Base-by-base conservation (phyloP, 2,888 invertebrate species). In the Lasius platythorax region DNA sequence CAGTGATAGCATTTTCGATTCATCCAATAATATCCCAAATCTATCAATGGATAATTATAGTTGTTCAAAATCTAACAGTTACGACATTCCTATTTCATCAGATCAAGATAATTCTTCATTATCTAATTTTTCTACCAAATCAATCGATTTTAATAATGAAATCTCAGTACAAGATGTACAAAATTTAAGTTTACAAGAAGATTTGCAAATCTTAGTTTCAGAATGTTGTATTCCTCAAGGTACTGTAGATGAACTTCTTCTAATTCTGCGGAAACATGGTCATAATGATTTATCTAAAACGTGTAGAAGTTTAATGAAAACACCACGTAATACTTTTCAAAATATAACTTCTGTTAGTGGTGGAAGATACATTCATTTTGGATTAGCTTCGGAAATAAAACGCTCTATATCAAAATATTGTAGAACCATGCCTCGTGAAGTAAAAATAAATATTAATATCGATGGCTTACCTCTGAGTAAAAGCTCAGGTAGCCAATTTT, bases 361-460 rank as follows among this genome's bases (percentile, higher is more conserved):
- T 33, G 61, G 61, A 18, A 63, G 61, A 61, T 61, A 61, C 61
- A 30, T 61, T 61, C 61, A 61, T 61, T 61, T 61, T 61, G 18
- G 61, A 30, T 61, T 61, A 8, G 30, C 61, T 30, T 61, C 15
- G 30, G 18, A 18, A 61, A 61, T 61, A 61, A 30, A 61, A 30
- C 15, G 15, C 15, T 61, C 61, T 15, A 61, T 61, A 30, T 61
- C 6, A 61, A 61, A 61, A 61, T 61, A 61, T 61, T 61, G 61
- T 61, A 61, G 6, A 61, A 61, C 2, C 2, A 30, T 61, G 61
- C 61, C 61, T 61, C 28, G 15, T 61, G 61, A 61, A 61, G 1
- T 61, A 61, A 61, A n/a, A n/a, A n/a, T n/a, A n/a, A n/a, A n/a
- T n/a, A n/a, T n/a, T n/a, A n/a, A n/a, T n/a, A n/a, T n/a, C 46